Percentiles rank a stretch among this genome's conserved stretches.
Evolutionary conservation across 2,113 vertebrate species (phyloP).

Genomic region (Dryoscopus gambensis): DNA sequence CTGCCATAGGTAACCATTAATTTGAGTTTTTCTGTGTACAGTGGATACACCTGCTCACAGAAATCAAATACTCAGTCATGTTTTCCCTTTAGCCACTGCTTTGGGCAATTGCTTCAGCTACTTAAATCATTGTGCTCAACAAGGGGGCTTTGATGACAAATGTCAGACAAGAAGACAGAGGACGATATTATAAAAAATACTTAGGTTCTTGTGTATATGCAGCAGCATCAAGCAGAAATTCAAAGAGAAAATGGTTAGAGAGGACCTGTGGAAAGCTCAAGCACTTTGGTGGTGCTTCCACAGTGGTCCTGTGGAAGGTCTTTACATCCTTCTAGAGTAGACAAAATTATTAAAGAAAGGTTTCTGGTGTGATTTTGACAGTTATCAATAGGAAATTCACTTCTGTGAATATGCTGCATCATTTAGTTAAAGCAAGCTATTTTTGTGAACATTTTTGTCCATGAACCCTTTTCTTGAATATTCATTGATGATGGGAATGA

Average conservation of each 20-base stretch:
- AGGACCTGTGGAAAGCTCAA: neutral
- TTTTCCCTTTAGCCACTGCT: neutral
- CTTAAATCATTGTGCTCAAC: neutral
- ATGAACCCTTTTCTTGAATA: conserved; percentile 11
- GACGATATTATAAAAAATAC: neutral
- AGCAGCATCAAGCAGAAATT: neutral
- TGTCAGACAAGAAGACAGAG: neutral
- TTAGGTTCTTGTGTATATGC: neutral
- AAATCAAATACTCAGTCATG: neutral
- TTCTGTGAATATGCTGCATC: neutral
- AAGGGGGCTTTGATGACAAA: neutral
- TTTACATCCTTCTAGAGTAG: neutral
- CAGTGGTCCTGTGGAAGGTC: neutral
- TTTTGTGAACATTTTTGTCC: neutral
- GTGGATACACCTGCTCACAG: neutral
- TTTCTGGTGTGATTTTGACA: neutral
- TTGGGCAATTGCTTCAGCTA: neutral
- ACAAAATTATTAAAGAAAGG: neutral
- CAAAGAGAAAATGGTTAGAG: neutral
- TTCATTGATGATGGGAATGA: neutral
- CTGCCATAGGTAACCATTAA: neutral
- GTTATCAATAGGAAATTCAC: neutral
- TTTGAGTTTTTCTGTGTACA: neutral
- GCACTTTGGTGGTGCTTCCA: neutral
- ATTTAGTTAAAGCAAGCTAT: neutral